Conservation (phyloP, 2,888 invertebrate genomes). For the Acrobasis repandana region DNA sequence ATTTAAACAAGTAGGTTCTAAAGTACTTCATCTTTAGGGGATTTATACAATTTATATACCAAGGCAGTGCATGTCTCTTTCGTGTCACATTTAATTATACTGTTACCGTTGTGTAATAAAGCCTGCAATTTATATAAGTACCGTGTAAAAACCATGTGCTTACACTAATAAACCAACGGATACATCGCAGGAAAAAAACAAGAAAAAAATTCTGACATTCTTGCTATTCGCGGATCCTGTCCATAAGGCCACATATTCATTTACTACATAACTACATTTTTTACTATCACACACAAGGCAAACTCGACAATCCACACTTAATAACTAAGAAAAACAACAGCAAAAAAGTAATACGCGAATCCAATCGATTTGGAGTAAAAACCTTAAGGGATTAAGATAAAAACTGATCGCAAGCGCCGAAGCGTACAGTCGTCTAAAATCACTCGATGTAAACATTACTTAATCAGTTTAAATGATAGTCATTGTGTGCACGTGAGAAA, state of each 20-base stretch:
- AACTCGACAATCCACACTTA: slow-evolving; percentile 17
- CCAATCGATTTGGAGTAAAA: slow-evolving; percentile 18
- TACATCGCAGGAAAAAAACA: not conserved
- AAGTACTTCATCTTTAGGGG: too few relatives aligned
- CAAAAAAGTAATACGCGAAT: slow-evolving; percentile 11
- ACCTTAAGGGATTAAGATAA: slow-evolving; percentile 20
- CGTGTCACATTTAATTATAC: not conserved
- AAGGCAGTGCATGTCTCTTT: not conserved
- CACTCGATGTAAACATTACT: slow-evolving; percentile 47
- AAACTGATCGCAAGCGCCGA: slow-evolving; percentile 3
- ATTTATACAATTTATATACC: too few relatives aligned
- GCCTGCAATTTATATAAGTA: not conserved
- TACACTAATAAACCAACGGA: not conserved
- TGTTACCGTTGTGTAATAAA: not conserved
- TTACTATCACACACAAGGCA: slow-evolving; percentile 22
- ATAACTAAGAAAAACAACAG: slow-evolving; percentile 5
- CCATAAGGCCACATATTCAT: slow-evolving; percentile 12
- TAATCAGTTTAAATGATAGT: slow-evolving; percentile 60
- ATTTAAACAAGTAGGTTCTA: too few relatives aligned
- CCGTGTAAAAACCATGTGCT: slow-evolving; percentile 1
- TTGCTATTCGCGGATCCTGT: slow-evolving; percentile 6
- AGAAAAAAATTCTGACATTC: not conserved
- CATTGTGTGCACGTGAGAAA: slow-evolving; percentile 65
- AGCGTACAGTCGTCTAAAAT: slow-evolving; percentile 16
- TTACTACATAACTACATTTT: slow-evolving; percentile 6